Percentiles rank a stretch among this genome's conserved stretches.
Evolutionary conservation across 2,888 invertebrate species (phyloP).

Genomic region (Epinotia bilunana): DNA sequence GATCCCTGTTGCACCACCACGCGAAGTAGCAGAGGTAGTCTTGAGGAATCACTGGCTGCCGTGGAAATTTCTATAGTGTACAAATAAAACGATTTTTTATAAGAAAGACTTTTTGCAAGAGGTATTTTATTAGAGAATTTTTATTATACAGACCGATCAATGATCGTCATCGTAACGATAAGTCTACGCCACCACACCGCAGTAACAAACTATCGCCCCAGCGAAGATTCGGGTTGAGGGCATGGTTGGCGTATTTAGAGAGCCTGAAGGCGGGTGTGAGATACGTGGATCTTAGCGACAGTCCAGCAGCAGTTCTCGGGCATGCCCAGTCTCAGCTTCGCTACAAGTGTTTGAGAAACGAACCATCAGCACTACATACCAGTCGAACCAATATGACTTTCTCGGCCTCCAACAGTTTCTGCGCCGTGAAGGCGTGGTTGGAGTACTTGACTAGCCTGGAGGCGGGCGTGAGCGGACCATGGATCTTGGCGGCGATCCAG

Average conservation of each 20-base stretch:
- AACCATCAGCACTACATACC: slow-evolving; percentile 54
- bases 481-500: slow-evolving; percentile 73
- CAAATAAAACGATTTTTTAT: not conserved
- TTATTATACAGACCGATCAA: too few species aligned
- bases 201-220: too few species aligned
- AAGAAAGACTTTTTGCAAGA: too few species aligned
- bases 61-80: slow-evolving; percentile 63
- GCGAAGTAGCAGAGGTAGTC: slow-evolving; percentile 70
- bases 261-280: not conserved
- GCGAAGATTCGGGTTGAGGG: too few species aligned
- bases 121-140: too few species aligned
- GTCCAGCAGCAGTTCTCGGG: not conserved
- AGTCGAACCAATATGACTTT: slow-evolving; percentile 60
- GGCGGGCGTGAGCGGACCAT: slow-evolving; percentile 58
- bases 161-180: too few species aligned
- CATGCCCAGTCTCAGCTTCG: too few species aligned
- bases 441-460: slow-evolving; percentile 59
- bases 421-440: slow-evolving; percentile 58
- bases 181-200: too few species aligned
- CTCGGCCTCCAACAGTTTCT: slow-evolving; percentile 60
- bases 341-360: too few species aligned
- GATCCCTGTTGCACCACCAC: slow-evolving; percentile 63
- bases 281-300: not conserved
- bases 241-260: not conserved
- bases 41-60: slow-evolving; percentile 66